phyloP scores from a whole-genome alignment of 2,888 invertebrate genomes.

The Campoplex capitator region DNA sequence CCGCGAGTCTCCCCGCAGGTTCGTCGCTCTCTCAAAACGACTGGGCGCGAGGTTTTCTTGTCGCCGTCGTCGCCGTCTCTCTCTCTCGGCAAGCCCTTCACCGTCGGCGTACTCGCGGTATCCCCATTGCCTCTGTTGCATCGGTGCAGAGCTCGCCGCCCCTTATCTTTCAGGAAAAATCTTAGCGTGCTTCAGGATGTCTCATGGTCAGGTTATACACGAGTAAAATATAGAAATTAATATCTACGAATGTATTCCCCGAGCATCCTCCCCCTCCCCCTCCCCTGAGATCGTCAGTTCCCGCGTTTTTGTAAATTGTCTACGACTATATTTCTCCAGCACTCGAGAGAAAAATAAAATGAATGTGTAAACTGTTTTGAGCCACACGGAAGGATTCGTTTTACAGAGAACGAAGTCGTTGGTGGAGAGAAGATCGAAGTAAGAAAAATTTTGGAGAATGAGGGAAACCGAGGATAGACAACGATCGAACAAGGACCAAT shows the following conservation, averaged over 20 bases:
- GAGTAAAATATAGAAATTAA: neutral
- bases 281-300: slow-evolving; percentile 38
- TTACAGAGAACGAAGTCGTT: slow-evolving; percentile 55
- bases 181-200: slow-evolving; percentile 44
- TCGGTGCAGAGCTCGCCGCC: slow-evolving; percentile 35
- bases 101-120: slow-evolving; percentile 58
- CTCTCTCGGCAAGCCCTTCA: slow-evolving; percentile 37
- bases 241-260: neutral
- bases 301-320: slow-evolving; percentile 14
- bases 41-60: slow-evolving; percentile 52
- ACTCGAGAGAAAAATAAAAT: neutral
- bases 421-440: slow-evolving; percentile 67
- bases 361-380: slow-evolving; percentile 1
- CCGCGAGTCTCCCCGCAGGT: slow-evolving; percentile 46
- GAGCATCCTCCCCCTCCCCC: neutral
- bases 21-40: slow-evolving; percentile 57
- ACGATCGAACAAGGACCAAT: slow-evolving; percentile 79
- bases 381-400: slow-evolving; percentile 33
- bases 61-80: slow-evolving; percentile 40
- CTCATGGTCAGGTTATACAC: neutral
- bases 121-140: slow-evolving; percentile 30
- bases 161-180: slow-evolving; percentile 62
- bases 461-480: slow-evolving; percentile 76
- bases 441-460: slow-evolving; percentile 76
- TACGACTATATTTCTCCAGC: neutral